Conservation (phyloP, 35 echinoderm and acorn worm genomes). For the Diadema setosum region DNA sequence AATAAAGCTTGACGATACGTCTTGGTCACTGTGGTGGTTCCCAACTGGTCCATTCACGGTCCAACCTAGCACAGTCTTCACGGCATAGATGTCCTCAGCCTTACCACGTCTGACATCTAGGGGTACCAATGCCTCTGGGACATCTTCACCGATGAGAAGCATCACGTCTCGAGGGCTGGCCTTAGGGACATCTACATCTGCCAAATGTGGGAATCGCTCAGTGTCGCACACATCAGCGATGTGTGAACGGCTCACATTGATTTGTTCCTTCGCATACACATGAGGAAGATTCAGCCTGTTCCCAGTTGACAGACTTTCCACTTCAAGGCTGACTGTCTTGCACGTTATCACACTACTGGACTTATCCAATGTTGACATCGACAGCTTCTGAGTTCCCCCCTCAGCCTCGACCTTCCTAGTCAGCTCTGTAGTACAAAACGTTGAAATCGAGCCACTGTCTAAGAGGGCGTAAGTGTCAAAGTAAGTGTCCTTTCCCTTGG, state of each 20-base stretch:
- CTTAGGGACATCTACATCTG: neutral
- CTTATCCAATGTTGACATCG: conserved; percentile 8
- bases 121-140: conserved; percentile 11
- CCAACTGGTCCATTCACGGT: conserved; percentile 51
- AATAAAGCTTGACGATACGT: conserved; percentile 5
- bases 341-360: neutral
- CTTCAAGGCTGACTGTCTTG: neutral
- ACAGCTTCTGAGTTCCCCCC: neutral
- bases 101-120: conserved; percentile 26
- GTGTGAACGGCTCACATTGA: neutral
- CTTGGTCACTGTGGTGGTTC: neutral
- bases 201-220: conserved; percentile 1
- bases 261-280: neutral
- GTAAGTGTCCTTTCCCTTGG: neutral
- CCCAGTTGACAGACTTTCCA: neutral
- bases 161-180: neutral
- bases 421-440: conserved; percentile 22
- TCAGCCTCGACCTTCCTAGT: neutral
- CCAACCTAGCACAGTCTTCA: conserved; percentile 33
- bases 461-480: conserved; percentile 45
- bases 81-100: conserved; percentile 29
- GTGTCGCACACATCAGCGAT: neutral
- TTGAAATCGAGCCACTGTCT: conserved; percentile 40
- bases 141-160: conserved; percentile 46
- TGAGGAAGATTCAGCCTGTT: neutral